Percentiles rank a stretch among this genome's conserved stretches.
Conservation (phyloP, 1,140 invertebrate species). For the Capitella teleta region DNA sequence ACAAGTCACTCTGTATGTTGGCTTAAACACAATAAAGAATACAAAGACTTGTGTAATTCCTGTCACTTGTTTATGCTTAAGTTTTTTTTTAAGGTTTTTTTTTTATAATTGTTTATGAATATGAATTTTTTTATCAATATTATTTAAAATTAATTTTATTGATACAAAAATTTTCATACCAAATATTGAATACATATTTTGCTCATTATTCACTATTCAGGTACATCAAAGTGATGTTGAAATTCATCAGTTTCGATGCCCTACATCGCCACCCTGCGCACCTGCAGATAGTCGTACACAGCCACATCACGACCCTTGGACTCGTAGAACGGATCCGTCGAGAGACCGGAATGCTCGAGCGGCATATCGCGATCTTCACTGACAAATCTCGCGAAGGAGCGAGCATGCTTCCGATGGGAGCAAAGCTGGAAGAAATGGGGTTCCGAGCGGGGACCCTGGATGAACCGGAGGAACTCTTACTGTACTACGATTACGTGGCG, state of each 20-base stretch:
- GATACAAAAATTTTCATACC: not conserved
- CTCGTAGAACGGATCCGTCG: not conserved
- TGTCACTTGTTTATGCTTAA: not conserved
- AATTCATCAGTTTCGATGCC: not conserved
- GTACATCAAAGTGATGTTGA: not conserved
- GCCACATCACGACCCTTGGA: not conserved
- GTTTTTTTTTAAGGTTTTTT: not conserved
- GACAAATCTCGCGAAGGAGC: conserved; percentile 24
- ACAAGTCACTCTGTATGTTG: no score
- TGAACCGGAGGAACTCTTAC: conserved; percentile 23
- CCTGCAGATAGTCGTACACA: not conserved
- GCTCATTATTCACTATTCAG: not conserved
- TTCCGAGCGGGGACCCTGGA: conserved; percentile 21
- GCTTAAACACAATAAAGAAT: not conserved
- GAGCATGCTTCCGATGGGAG: conserved; percentile 19
- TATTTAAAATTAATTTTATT: not conserved
- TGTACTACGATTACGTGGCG: conserved; percentile 35
- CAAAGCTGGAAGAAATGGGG: conserved; percentile 27
- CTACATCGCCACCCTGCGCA: not conserved
- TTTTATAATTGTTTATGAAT: not conserved
- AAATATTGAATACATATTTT: not conserved
- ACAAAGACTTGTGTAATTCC: not conserved
- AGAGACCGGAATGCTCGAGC: not conserved
- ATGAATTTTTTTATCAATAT: not conserved
- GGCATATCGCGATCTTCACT: conserved; percentile 23